Evolutionary conservation across 2,113 vertebrate species (phyloP), one percentile per base, ranked within the genome.

Genomic region (Etheostoma cragini): DNA sequence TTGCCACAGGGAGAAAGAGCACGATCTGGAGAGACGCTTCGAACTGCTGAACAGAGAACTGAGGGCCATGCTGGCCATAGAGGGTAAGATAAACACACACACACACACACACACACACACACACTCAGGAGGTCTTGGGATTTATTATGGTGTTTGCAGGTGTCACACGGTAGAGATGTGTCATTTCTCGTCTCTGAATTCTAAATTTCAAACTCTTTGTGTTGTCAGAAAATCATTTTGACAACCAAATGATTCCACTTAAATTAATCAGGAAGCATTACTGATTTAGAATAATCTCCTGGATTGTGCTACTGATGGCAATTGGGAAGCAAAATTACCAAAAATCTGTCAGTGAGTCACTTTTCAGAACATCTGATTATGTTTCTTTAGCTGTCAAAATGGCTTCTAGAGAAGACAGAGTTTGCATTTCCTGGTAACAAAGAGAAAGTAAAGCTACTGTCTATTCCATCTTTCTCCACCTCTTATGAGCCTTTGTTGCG

Each of bases 1-100:
- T 97, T 96, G 96, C 97, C 95, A 75, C 96, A 99, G 98, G 98
- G 98, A 99, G 96, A 99, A 99, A 91, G 98, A 99, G 93, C 98
- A 99, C 72, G 98, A 99, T 96, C 97, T 99, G 92, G 98, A 99
- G 96, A 96, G 98, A 89, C 94, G 98, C 91, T 99, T 98, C 80
- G 98, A 99, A 91, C 96, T 99, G 94, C 95, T 99, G 92, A 99
- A 99, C 96, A 96, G 98, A 82, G 98, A 99, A 94, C 92, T 99
- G 21, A 94, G 98, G 87, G 98, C 98, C 35, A 99, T 99, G 98
- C 95, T 99, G 81, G 98, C 98, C 77, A 99, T 99, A 12, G 98
- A 99, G 96, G 98, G 98, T 99, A 96, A 96, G 96, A 88, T 56
- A 30, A 19, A 57, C 68, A 73, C 65, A 68, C 38, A 69, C 49